Evolutionary conservation across 2,797 vertebrate species (phyloP).

Genomic region (Hypotaenidia okinawae): DNA sequence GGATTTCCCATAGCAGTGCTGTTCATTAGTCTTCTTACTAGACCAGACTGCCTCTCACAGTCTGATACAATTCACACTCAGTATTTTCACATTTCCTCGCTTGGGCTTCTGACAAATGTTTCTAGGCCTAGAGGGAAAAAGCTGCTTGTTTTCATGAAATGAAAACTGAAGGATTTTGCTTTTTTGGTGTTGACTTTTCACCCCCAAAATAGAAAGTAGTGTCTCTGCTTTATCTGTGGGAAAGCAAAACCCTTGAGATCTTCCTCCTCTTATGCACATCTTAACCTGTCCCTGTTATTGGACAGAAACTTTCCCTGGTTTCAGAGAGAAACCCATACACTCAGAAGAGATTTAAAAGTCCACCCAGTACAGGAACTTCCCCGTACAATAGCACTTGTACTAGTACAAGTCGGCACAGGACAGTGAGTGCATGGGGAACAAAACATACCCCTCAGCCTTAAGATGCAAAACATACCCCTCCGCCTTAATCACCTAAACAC

Average conservation of each 20-base stretch:
- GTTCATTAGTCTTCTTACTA: conserved; percentile 49
- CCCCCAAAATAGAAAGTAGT: conserved; percentile 20
- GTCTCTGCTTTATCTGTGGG: neutral
- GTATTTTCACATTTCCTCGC: conserved; percentile 29
- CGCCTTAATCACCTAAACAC: neutral
- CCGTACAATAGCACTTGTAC: neutral
- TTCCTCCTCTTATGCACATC: neutral
- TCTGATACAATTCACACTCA: conserved; percentile 41
- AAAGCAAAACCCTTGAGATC: neutral
- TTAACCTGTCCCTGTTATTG: neutral
- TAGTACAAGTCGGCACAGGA: neutral
- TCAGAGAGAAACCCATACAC: neutral
- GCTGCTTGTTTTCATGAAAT: conserved; percentile 48
- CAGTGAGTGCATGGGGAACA: neutral
- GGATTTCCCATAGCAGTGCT: neutral
- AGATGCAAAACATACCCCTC: too few relatives aligned
- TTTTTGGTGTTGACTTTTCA: neutral
- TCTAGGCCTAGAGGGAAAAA: conserved; percentile 49
- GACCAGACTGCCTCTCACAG: conserved; percentile 47
- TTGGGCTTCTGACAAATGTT: conserved; percentile 53
- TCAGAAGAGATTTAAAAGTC: neutral
- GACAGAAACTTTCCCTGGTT: neutral
- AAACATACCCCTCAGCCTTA: neutral
- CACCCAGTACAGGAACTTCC: neutral
- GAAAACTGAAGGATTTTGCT: conserved; percentile 17